Evolutionary conservation across 2,113 vertebrate species (phyloP), one percentile per base, ranked within the genome.

Genomic region (Turnix velox): DNA sequence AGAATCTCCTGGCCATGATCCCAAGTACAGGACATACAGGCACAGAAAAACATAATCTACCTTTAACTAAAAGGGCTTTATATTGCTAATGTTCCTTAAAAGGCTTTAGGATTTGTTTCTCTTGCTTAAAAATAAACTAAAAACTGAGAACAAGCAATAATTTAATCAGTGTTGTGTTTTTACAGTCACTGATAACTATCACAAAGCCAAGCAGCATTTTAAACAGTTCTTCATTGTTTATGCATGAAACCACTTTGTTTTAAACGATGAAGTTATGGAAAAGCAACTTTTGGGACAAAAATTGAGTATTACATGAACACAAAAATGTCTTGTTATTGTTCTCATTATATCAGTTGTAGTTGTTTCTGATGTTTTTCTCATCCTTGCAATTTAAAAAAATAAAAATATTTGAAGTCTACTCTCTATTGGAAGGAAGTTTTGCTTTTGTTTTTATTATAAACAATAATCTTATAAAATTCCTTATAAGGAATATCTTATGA

Each of bases 151-250:
- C 17, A 55, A 73, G 8, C 17, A 85, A 61, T 61, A 68, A 28
- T 46, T 83, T 74, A 65, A 88, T 77, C 67, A 65, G 52, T 74
- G 69, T 15, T 74, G 39, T 30, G 35, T 71, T 88, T 88, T 91
- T 84, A 68, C 15, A 73, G 68, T 58, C 62, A 35, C 43, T 85
- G 33, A 22, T 61, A 87, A 61, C 39, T 55, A 72, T 17, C 37
- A 67, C 17, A 69, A 65, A 68, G 42, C 51, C 45, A 49, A 88
- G 46, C 3, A 73, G 63, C 49, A 66, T 57, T 91, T 87, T 84
- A 67, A 89, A 23, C 15, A 90, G 19, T 43, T 48, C 27, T 79
- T 88, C 49, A 39, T 27, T 42, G 43, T 66, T 58, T 74, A 63
- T 7, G 25, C 25, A 71, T 28, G 28, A 78, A 88, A 58, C 35